Evolutionary conservation across 1,140 invertebrate species (phyloP), one percentile per base, ranked within the genome.

Genomic region (Nilaparvata lugens): DNA sequence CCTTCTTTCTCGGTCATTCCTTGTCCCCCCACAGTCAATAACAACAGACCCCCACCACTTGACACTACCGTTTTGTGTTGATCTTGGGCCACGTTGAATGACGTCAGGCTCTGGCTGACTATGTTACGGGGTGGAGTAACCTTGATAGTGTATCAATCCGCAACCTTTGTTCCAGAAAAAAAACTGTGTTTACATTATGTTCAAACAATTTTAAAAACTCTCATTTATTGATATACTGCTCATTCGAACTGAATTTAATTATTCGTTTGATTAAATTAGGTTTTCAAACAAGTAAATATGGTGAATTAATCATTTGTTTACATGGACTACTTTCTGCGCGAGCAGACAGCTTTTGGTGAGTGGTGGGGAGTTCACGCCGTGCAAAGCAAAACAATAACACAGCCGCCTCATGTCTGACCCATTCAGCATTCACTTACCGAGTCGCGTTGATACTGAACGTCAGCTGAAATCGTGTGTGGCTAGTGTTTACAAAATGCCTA

Each of bases 401-500:
- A 62, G 25, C 57, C 52, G 52, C 56, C 52, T 23, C 63, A 56
- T 62, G 63, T 51, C 58, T 62, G 60, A 62, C 58, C 63, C 63
- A 66, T 64, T 66, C 63, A 64, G 55, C 63, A 66, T 64, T 66
- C 63, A 64, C 58, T 61, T 31, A 25, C 11, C 16, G 52, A 57
- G 19, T 55, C 54, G 24, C 7, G 31, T 28, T 40, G 35, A 24
- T 56, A 31, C 18, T 24, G 51, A 57, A 35, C 35, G 19, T 31
- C 25, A 23, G 45, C 48, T 14, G 13, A 55, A 24, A 42, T 48
- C 25, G 58, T 38, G 56, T 52, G 56, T 23, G 16, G 31, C 19
- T 25, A 56, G 60, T 56, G 45, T 38, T 43, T 48, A 56, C 43
- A 60, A 31, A 55, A 72, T 72, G 71, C 71, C 71, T 23, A 72